Base-by-base conservation (phyloP, 2,797 vertebrate species). In the Odontamblyopus lacepedii region DNA sequence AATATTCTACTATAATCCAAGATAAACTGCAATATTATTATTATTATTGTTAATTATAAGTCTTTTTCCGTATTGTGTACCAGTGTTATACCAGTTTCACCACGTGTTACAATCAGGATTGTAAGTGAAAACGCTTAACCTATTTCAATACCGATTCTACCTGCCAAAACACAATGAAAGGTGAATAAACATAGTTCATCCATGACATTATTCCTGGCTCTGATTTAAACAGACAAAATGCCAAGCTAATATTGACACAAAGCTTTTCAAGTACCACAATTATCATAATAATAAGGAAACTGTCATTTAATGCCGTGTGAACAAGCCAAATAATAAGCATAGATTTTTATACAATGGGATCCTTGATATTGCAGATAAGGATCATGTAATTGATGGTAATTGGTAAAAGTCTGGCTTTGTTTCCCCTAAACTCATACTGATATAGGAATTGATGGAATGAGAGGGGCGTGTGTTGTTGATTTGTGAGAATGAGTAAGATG, bases 341-440 rank as follows among this genome's bases (percentile, higher is more conserved):
- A 44, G 4, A 44, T 44, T 44, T 64, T 9, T 26, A 3, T 41
- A 12, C n/a, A 70, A 67, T 38, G 19, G 50, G 12, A 38, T 4
- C 11, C 8, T 72, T 35, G 35, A 13, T 2, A 51, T 55, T 71
- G 73, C 30, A 27, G 61, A 74, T 26, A 26, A 57, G 57, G 27
- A 30, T 30, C 27, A 7, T 60, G 27, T 77, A 73, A 79, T 78
- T 63, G n/a, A 65, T 57, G 26, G 26, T 26, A 26, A 29, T 65
- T 30, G 32, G 61, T 5, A 53, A 4, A 68, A 15, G 1, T 48
- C 63, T 26, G 0, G n/a, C 15, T 29, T 63, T 59, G 38, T 78
- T 30, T 30, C 32, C 4, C 62, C 70, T 65, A 15, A 35, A 27
- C 74, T 26, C 51, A 5, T 44, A 75, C 62, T 27, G 5, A 75